A percentile compares a stretch with the other conserved stretches of the same genome.
Evolutionary conservation across 1,140 invertebrate species (phyloP).

Genomic region (Zaprionus lachaisei): DNA sequence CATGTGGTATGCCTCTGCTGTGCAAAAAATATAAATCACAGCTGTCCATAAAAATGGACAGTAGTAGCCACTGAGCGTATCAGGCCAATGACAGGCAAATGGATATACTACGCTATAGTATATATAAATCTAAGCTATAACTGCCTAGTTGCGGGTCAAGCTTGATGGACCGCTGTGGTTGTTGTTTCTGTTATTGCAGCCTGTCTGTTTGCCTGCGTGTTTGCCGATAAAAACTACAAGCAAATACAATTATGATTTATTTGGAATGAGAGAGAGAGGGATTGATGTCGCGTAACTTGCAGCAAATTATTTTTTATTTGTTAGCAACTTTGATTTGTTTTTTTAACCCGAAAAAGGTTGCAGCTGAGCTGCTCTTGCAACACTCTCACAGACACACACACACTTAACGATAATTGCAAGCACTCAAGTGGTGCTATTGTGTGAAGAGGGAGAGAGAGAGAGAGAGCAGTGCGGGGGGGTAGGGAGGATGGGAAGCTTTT

Average conservation of each 20-base stretch:
- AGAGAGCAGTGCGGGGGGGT: background rate
- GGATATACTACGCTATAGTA: background rate
- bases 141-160: background rate
- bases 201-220: slow-evolving; percentile 41
- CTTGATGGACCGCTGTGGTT: slow-evolving; percentile 46
- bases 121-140: background rate
- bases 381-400: slow-evolving; percentile 50
- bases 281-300: slow-evolving; percentile 66
- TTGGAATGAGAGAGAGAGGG: slow-evolving; percentile 35
- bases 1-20: slow-evolving; percentile 33
- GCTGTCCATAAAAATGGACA: slow-evolving; percentile 20
- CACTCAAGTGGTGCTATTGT: slow-evolving; percentile 78
- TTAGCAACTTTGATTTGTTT: slow-evolving; percentile 44
- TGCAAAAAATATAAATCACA: slow-evolving; percentile 38
- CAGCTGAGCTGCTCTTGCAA: slow-evolving; percentile 34
- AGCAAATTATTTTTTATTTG: slow-evolving; percentile 50
- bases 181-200: background rate
- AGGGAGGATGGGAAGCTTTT: slow-evolving; percentile 15
- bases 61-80: slow-evolving; percentile 38
- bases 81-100: slow-evolving; percentile 9
- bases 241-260: slow-evolving; percentile 11
- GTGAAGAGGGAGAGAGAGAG: background rate
- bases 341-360: slow-evolving; percentile 17
- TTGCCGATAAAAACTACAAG: slow-evolving; percentile 47
- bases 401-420: slow-evolving; percentile 75